A percentile compares a stretch with the other conserved stretches of the same genome.
Evolutionary conservation across 23 tunicate genomes (phyloP).

Genomic region (Phallusia fumigata): DNA sequence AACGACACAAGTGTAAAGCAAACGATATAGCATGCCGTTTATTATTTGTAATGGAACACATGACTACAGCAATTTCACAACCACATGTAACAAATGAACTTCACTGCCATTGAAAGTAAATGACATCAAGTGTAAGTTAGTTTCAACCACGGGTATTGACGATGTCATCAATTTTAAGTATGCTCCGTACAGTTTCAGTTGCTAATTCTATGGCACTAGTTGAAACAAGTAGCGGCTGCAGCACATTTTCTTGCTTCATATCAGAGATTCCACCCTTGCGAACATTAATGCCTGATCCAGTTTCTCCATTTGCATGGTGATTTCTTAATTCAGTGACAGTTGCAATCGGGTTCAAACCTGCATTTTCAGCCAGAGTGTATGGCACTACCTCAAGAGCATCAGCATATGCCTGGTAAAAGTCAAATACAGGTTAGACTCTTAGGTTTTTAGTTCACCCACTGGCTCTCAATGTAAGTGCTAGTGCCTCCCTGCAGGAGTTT

Average conservation of each 20-base stretch:
- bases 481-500: no score
- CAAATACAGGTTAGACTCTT: background rate
- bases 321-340: constrained; percentile 95
- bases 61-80: constrained; percentile 4
- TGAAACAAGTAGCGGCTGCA: constrained; percentile 94
- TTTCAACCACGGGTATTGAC: constrained; percentile 65
- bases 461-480: no score
- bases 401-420: constrained; percentile 67
- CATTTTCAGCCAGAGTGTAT: constrained; percentile 95
- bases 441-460: no score
- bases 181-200: constrained; percentile 97
- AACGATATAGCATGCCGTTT: background rate
- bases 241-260: constrained; percentile 93
- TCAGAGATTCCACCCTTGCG: constrained; percentile 90
- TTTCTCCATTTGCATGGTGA: constrained; percentile 89
- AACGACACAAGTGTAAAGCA: background rate
- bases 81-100: constrained; percentile 7
- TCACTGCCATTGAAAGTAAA: background rate
- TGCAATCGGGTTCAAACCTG: constrained; percentile 91
- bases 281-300: constrained; percentile 71
- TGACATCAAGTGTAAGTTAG: background rate
- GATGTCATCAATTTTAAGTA: constrained; percentile 97
- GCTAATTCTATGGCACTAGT: constrained; percentile 90
- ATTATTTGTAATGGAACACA: background rate
- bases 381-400: constrained; percentile 96